phyloP scores from a whole-genome alignment of 1,140 invertebrate genomes.

The Diuraphis noxia region DNA sequence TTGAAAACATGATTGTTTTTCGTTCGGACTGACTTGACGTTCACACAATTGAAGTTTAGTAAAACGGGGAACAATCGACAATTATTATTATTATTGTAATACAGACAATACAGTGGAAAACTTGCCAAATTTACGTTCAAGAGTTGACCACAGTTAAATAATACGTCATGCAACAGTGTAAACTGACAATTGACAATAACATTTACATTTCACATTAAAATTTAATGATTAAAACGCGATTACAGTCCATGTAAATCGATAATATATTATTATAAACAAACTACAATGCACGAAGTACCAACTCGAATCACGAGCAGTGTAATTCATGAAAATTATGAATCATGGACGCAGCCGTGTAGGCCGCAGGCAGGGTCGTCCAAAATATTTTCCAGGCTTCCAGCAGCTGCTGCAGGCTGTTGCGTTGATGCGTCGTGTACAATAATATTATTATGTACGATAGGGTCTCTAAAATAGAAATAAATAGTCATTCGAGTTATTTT shows the following conservation, averaged over 20 bases:
- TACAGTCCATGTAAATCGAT: neutral
- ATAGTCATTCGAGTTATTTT: neutral
- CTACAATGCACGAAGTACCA: neutral
- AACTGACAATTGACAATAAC: no score
- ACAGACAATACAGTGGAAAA: no score
- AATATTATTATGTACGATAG: neutral
- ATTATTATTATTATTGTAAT: no score
- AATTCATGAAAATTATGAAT: neutral
- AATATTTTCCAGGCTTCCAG: neutral
- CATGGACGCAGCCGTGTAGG: no score
- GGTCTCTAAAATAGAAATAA: neutral
- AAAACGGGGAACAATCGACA: neutral
- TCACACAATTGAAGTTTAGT: neutral
- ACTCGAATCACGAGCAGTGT: neutral
- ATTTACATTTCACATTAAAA: no score
- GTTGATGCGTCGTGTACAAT: neutral
- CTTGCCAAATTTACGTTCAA: neutral
- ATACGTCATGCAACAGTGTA: neutral
- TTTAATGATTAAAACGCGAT: neutral
- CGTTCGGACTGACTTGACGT: neutral
- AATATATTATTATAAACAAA: neutral
- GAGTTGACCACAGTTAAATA: neutral
- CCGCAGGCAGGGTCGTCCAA: slow-evolving; percentile 9
- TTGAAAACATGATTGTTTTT: neutral
- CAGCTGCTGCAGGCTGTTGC: neutral